These are phyloP conservation scores for Sciurus carolinensis DNA, from an alignment of 2,797 vertebrate genomes.

Conservation along the genomic window DNA sequence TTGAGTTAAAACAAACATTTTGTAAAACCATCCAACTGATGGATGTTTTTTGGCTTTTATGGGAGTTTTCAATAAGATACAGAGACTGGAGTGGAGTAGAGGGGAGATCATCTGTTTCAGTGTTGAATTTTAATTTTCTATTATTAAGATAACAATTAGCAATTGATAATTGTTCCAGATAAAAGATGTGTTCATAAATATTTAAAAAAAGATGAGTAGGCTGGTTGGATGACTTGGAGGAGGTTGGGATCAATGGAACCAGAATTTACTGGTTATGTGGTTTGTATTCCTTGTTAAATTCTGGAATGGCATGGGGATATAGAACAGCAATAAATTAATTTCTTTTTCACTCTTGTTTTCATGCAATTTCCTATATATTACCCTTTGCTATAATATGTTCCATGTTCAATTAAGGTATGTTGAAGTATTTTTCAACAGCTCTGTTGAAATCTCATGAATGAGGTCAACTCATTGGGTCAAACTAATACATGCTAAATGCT, in stretches of 20 bases:
- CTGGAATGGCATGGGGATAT: constrained; percentile 42
- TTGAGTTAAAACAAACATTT: constrained; percentile 72
- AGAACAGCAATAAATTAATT: constrained; percentile 73
- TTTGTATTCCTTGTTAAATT: constrained; percentile 75
- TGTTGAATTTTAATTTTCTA: constrained; percentile 73
- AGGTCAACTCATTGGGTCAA: constrained; percentile 76
- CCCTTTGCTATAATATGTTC: constrained; percentile 59
- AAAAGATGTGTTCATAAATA: constrained; percentile 67
- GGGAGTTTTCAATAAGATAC: constrained; percentile 70
- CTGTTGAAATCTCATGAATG: constrained; percentile 72
- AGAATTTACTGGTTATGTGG: constrained; percentile 31
- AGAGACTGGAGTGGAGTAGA: constrained; percentile 52
- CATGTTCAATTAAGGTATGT: constrained; percentile 82
- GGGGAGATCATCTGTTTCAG: constrained; percentile 72
- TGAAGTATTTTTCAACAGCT: constrained; percentile 82
- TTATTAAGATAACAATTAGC: constrained; percentile 76
- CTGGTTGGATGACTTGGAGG: constrained; percentile 1
- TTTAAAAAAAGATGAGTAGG: constrained; percentile 51
- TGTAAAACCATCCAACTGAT: constrained; percentile 73
- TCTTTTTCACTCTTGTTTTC: constrained; percentile 75
- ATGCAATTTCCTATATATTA: constrained; percentile 73
- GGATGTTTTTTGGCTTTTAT: constrained; percentile 63
- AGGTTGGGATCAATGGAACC: not conserved
- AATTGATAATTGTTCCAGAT: constrained; percentile 71
- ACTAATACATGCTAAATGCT: constrained; percentile 85